These are phyloP conservation scores for Drosophila sturtevanti DNA, from an alignment of 1,140 invertebrate genomes.

Conservation along the genomic window DNA sequence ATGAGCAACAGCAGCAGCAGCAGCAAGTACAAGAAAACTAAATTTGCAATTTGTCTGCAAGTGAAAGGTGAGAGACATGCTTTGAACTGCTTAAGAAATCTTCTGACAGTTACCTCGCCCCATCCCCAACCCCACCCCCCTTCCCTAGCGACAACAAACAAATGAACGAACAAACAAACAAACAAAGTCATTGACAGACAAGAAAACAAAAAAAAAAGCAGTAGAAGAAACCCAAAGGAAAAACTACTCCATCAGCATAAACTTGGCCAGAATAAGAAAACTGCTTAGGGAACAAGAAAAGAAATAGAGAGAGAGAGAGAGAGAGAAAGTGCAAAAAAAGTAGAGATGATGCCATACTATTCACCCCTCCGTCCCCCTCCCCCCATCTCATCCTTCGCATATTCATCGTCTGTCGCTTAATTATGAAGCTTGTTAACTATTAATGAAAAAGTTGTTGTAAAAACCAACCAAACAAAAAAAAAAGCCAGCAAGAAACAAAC, in stretches of 20 bases:
- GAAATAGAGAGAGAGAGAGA: too few species aligned
- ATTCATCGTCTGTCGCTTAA: constrained; percentile 59
- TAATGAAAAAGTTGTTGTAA: constrained; percentile 80
- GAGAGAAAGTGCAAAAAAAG: constrained; percentile 1
- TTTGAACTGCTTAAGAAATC: constrained; percentile 59
- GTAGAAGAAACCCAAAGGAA: constrained; percentile 6
- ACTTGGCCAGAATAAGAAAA: constrained; percentile 7
- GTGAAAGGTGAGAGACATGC: constrained; percentile 62
- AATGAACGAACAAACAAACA: constrained; percentile 47
- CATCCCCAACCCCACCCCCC: neutral
- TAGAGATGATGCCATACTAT: neutral
- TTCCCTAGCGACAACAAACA: neutral
- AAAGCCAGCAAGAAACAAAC: constrained; percentile 50
- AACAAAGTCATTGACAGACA: constrained; percentile 67
- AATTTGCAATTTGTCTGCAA: constrained; percentile 37
- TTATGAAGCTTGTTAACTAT: constrained; percentile 81
- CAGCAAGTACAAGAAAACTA: constrained; percentile 30
- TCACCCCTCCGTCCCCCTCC: neutral
- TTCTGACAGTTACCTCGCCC: constrained; percentile 39
- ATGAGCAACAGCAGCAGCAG: constrained; percentile 66
- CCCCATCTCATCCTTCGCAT: neutral
- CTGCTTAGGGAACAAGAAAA: constrained; percentile 19
- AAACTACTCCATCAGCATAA: constrained; percentile 67
- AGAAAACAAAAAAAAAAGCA: constrained; percentile 12
- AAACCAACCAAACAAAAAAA: constrained; percentile 58